Base-by-base conservation (phyloP, 2,888 invertebrate genomes). In the Lissonota sp. region DNA sequence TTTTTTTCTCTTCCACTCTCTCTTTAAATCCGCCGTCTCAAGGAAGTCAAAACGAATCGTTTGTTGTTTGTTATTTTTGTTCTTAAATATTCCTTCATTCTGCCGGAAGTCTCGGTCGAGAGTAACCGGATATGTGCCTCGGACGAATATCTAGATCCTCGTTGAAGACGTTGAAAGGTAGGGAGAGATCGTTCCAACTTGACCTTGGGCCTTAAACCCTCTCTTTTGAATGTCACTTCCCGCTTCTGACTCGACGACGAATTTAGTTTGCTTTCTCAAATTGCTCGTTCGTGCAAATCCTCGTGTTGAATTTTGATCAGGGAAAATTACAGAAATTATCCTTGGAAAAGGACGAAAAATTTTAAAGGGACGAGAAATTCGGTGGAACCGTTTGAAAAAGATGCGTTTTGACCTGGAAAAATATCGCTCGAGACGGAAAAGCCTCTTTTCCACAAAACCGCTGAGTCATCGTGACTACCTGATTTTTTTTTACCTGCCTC, bases 121-220 rank as follows among this genome's bases (percentile, higher is more conserved):
- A n/a, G 79, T 80, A 84, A 83, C 83, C 79, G 80, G 80, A 82
- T 82, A 79, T 75, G 46, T 49, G 53, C 37, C 55, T 72, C 64
- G 67, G 57, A 76, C 72, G 75, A 83, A 77, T 74, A 80, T 84
- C 83, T 71, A 67, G 63, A 80, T 80, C 72, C 80, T 66, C 76
- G 74, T 53, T n/a, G 57, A 62, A 55, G 57, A 58, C 63, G 16
- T n/a, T 39, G 60, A 70, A 37, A 80, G 57, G 57, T 58, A 53
- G 63, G 44, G 64, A 62, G 12, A 55, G n/a, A n/a, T n/a, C n/a
- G n/a, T n/a, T n/a, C n/a, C n/a, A n/a, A 6, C 0, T 44, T 44
- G 62, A 63, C 53, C 71, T 44, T 51, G 40, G 12, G 6, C 12
- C 53, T 63, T 26, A 44, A 63, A 12, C 49, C 49, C n/a, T 40